Conservation (phyloP, 2,888 invertebrate species). For the Rhorus exstirpatorius region DNA sequence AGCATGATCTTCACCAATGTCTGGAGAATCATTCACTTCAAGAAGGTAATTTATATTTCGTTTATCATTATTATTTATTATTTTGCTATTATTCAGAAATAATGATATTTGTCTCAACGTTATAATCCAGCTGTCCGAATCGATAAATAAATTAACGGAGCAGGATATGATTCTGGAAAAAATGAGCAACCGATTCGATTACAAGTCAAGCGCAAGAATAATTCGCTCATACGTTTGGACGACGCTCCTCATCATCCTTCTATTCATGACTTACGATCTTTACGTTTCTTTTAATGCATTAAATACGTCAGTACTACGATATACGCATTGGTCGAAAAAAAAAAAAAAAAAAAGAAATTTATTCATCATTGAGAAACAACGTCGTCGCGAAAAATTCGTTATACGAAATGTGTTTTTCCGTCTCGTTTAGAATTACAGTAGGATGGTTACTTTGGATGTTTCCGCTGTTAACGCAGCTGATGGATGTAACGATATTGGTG, state of each 20-base stretch:
- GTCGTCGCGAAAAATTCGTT: too few species aligned
- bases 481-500: conserved; percentile 61
- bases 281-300: neutral
- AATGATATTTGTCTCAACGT: neutral
- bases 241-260: neutral
- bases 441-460: conserved; percentile 32
- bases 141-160: conserved; percentile 43
- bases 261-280: conserved; percentile 29
- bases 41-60: conserved; percentile 39
- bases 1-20: conserved; percentile 29
- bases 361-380: too few species aligned
- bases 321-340: neutral
- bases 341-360: too few species aligned
- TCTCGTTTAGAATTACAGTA: neutral
- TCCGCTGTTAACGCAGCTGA: conserved; percentile 33
- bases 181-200: conserved; percentile 53
- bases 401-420: neutral
- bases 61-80: too few species aligned
- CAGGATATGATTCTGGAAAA: conserved; percentile 55
- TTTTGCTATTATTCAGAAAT: too few species aligned
- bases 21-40: conserved; percentile 53
- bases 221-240: conserved; percentile 56
- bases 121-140: conserved; percentile 43
- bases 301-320: conserved; percentile 34
- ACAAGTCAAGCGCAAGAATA: conserved; percentile 39